A percentile compares a stretch with the other conserved stretches of the same genome.
These are phyloP conservation scores for Campylomormyrus tamandua DNA, from an alignment of 2,113 vertebrate genomes.

Conservation along the genomic window DNA sequence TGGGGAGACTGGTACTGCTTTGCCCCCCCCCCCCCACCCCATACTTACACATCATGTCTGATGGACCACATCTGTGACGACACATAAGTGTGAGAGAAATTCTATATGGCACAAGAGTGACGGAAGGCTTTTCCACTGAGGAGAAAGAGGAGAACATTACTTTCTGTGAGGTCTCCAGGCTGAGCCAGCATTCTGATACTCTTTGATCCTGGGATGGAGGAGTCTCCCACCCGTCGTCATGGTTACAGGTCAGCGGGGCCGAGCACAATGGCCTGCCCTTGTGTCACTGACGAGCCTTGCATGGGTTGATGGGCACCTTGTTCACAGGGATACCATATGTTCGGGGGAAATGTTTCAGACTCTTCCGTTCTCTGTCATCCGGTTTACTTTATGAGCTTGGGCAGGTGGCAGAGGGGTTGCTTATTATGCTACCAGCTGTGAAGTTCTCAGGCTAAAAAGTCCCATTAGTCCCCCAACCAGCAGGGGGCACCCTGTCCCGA, in stretches of 20 bases:
- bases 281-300: neutral
- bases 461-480: neutral
- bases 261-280: neutral
- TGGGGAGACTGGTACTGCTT: neutral
- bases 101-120: neutral
- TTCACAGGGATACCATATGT: neutral
- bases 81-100: neutral
- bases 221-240: neutral
- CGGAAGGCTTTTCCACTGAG: neutral
- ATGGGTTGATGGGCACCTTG: neutral
- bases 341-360: neutral
- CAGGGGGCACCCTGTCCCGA: neutral
- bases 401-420: neutral
- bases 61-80: neutral
- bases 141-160: neutral
- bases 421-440: neutral
- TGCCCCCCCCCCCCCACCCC: neutral
- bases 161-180: neutral
- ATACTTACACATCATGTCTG: neutral
- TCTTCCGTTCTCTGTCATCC: neutral
- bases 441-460: neutral
- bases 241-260: neutral
- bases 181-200: neutral
- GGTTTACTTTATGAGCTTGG: neutral
- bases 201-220: neutral